phyloP scores from a whole-genome alignment of 2,888 invertebrate genomes.

The Nycteola revayana region DNA sequence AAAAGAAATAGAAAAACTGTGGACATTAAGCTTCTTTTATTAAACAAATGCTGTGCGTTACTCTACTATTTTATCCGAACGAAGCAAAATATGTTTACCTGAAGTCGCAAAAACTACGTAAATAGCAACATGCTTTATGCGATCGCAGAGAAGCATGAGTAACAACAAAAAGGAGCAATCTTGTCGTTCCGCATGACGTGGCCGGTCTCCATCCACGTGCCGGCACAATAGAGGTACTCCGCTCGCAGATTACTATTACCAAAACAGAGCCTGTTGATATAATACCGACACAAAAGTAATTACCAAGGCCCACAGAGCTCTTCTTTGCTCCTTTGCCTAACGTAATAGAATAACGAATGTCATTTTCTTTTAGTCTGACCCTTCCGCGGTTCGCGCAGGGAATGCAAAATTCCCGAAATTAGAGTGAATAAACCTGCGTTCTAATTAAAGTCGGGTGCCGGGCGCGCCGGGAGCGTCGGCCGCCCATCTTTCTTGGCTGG shows the following conservation, averaged over 20 bases:
- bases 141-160: constrained; percentile 42
- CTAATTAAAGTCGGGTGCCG: constrained; percentile 76
- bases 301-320: constrained; percentile 55
- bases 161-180: constrained; percentile 47
- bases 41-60: constrained; percentile 1
- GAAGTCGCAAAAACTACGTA: constrained; percentile 23
- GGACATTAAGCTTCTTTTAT: constrained; percentile 2
- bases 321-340: constrained; percentile 68
- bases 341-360: constrained; percentile 81
- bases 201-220: constrained; percentile 23
- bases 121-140: constrained; percentile 40
- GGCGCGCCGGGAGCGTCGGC: constrained; percentile 52
- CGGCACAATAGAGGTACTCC: constrained; percentile 29
- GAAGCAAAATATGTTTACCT: constrained; percentile 13
- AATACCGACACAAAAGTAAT: constrained; percentile 65
- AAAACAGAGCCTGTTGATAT: constrained; percentile 47
- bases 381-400: constrained; percentile 78
- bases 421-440: constrained; percentile 79
- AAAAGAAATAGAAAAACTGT: too few relatives aligned
- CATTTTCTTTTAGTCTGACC: constrained; percentile 80
- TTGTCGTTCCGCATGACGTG: constrained; percentile 42
- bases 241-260: constrained; percentile 38
- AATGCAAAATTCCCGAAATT: constrained; percentile 80
- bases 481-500: constrained; percentile 78
- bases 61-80: constrained; percentile 9